These are phyloP conservation scores for Venusia cambrica DNA, from an alignment of 2,888 invertebrate genomes.

Conservation along the genomic window DNA sequence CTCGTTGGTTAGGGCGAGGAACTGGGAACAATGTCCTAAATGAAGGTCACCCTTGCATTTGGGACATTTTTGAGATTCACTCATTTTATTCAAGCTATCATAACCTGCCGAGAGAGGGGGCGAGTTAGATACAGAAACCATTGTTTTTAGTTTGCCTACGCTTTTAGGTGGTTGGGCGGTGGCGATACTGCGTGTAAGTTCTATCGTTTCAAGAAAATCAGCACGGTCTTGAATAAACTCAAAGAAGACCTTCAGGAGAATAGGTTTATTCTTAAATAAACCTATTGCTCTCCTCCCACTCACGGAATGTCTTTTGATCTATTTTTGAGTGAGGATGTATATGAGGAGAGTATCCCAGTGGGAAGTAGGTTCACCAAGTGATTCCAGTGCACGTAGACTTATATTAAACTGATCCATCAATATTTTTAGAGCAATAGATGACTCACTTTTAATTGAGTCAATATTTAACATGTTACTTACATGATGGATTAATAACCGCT, in stretches of 20 bases:
- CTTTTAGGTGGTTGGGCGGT: conserved; percentile 1
- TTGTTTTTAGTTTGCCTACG: conserved; percentile 2
- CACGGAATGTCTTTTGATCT: conserved; percentile 29
- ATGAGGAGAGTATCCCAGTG: conserved; percentile 35
- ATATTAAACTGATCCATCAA: conserved; percentile 30
- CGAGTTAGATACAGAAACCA: conserved; percentile 1
- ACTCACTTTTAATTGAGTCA: conserved; percentile 25
- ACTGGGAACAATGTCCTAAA: conserved; percentile 25
- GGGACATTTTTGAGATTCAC: not conserved
- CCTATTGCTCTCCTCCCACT: conserved; percentile 33
- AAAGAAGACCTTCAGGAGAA: not conserved
- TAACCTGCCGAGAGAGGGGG: not conserved
- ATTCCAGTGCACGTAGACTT: conserved; percentile 27
- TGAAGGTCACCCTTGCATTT: conserved; percentile 22
- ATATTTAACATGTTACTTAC: conserved; percentile 28
- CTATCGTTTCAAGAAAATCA: conserved; percentile 29
- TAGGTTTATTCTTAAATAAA: conserved; percentile 5
- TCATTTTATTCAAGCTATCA: not conserved
- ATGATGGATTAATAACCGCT: conserved; percentile 24
- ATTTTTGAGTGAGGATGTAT: conserved; percentile 31
- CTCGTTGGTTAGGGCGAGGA: conserved; percentile 22
- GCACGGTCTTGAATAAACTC: conserved; percentile 17
- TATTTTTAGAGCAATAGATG: conserved; percentile 22
- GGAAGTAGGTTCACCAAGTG: conserved; percentile 25
- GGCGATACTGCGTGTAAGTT: not conserved